Evolutionary conservation across 2,888 invertebrate genomes (phyloP), one percentile per base, ranked within the genome.

Genomic region (Torymus tubicola): DNA sequence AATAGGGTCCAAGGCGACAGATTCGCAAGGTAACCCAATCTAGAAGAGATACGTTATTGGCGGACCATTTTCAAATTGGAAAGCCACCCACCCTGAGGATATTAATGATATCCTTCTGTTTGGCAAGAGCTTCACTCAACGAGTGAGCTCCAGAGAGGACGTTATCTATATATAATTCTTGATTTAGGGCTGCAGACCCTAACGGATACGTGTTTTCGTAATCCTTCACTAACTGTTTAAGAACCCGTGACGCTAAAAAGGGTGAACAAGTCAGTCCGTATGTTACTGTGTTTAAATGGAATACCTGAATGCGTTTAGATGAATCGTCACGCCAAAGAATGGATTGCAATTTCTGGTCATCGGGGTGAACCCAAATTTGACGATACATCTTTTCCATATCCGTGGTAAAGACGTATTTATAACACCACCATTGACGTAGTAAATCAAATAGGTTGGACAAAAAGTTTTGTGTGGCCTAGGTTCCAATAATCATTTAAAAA

Each of bases 161-260:
- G 42, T 75, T 67, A 64, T 75, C 75, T 5, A 76, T 55, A 16
- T 76, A 76, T n/a, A 76, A 16, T 16, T 76, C 58, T 24, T 13
- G 13, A 0, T 57, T 16, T 0, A 76, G 11, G 10, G 55, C 53
- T 1, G 12, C 14, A 16, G 55, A 18, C 1, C 14, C 68, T 2
- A n/a, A 11, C 16, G 80, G 75, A 70, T 50, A 75, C 11, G 1
- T 0, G 57, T 65, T 61, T 0, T 60, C 69, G 13, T 73, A 72
- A 60, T 78, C 73, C 21, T 78, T 65, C 11, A 31, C 74, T 13
- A 78, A 50, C 42, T 74, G 63, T n/a, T 70, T 70, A 11, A 81
- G 13, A 1, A 60, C 58, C 12, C 74, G 24, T 2, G 68, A 75
- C 4, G 70, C 71, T 16, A 81, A 31, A 42, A 60, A 75, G 3